Evolutionary conservation across 2,888 invertebrate species (phyloP).

Genomic region (Oeneis ivallda): DNA sequence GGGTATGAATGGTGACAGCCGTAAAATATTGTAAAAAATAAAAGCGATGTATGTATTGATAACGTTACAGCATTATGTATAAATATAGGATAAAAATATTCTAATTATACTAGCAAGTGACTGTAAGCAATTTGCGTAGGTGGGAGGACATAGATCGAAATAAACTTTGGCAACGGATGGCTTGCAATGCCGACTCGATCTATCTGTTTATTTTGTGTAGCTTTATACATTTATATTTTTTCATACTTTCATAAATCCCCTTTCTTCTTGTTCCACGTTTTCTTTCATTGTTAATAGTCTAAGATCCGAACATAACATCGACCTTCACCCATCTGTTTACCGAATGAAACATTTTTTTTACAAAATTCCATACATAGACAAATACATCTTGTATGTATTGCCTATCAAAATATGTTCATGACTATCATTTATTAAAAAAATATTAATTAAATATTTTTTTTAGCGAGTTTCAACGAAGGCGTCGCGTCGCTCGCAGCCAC

Average conservation of each 20-base stretch:
- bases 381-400: too few species aligned
- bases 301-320: too few species aligned
- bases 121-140: slow-evolving; percentile 79
- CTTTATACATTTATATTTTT: slow-evolving; percentile 25
- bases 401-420: too few species aligned
- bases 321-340: too few species aligned
- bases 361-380: too few species aligned
- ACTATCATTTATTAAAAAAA: too few species aligned
- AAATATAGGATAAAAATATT: slow-evolving; percentile 65
- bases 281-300: too few species aligned
- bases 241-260: background rate
- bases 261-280: too few species aligned
- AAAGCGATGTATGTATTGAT: slow-evolving; percentile 17
- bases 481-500: too few species aligned
- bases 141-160: slow-evolving; percentile 63
- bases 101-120: slow-evolving; percentile 78
- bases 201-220: slow-evolving; percentile 16
- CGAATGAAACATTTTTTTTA: too few species aligned
- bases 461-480: too few species aligned
- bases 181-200: slow-evolving; percentile 30
- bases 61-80: slow-evolving; percentile 46
- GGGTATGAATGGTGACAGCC: background rate
- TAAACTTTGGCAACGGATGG: slow-evolving; percentile 70
- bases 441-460: too few species aligned
- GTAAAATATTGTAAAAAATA: slow-evolving; percentile 17